Percentiles rank a stretch among this genome's conserved stretches.
Evolutionary conservation across 1,140 invertebrate genomes (phyloP).

Genomic region (Bombus superbus): DNA sequence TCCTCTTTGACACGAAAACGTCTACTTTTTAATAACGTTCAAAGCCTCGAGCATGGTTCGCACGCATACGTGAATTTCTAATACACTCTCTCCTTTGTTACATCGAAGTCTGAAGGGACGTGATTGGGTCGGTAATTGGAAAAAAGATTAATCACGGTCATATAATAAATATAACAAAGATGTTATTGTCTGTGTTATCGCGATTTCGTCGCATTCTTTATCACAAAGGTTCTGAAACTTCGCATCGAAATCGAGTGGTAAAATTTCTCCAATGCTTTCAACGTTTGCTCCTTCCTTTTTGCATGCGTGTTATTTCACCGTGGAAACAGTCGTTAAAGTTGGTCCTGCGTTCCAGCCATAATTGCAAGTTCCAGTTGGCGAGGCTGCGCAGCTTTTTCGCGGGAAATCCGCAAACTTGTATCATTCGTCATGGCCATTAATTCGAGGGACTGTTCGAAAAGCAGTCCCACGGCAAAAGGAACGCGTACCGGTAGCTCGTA

Average conservation of each 20-base stretch:
- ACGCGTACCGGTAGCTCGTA: too few relatives aligned
- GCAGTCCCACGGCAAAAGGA: background rate
- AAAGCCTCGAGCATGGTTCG: background rate
- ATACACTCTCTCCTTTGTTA: background rate
- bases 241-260: background rate
- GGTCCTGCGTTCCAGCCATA: slow-evolving; percentile 5
- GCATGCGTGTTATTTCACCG: background rate
- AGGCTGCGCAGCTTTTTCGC: background rate
- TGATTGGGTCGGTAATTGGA: background rate
- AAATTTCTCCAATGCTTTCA: background rate
- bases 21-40: background rate
- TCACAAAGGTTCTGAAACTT: background rate
- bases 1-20: too few relatives aligned
- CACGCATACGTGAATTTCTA: background rate
- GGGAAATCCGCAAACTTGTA: slow-evolving; percentile 14
- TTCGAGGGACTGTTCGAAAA: slow-evolving; percentile 26
- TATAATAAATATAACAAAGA: too few relatives aligned
- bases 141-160: too few relatives aligned
- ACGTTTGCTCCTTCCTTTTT: background rate
- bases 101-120: background rate
- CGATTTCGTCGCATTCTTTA: background rate
- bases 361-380: background rate
- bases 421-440: slow-evolving; percentile 35
- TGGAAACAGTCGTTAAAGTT: background rate
- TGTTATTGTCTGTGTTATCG: background rate